Conservation (phyloP, 64 coral and sea anemone genomes). For the Montipora capricornis region DNA sequence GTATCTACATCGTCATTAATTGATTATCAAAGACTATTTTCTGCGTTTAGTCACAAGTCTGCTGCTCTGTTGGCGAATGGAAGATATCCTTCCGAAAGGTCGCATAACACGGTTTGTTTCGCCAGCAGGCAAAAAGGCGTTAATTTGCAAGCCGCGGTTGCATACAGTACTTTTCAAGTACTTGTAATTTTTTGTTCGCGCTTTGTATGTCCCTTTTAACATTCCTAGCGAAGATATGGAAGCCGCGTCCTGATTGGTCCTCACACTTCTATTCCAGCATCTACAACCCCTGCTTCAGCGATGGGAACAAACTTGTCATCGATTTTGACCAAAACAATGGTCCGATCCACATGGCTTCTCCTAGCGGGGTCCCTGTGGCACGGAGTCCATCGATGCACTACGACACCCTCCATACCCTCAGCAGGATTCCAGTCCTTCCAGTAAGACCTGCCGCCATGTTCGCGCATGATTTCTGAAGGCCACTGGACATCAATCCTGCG, state of each 20-base stretch:
- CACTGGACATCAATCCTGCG: slow-evolving; percentile 80
- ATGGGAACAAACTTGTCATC: slow-evolving; percentile 89
- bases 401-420: slow-evolving; percentile 81
- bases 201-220: neutral
- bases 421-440: slow-evolving; percentile 91
- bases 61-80: too few relatives aligned
- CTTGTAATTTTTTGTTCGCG: too few relatives aligned
- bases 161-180: too few relatives aligned
- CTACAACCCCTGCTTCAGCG: slow-evolving; percentile 80
- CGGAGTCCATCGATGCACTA: slow-evolving; percentile 86
- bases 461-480: slow-evolving; percentile 92
- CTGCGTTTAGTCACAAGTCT: too few relatives aligned
- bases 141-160: too few relatives aligned
- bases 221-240: neutral
- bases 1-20: neutral
- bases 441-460: slow-evolving; percentile 66
- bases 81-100: too few relatives aligned
- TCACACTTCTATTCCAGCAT: slow-evolving; percentile 76
- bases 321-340: slow-evolving; percentile 83
- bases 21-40: too few relatives aligned
- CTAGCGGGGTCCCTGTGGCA: slow-evolving; percentile 72
- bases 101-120: too few relatives aligned
- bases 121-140: too few relatives aligned
- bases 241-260: neutral
- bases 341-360: slow-evolving; percentile 80